Percentiles rank a stretch among this genome's conserved stretches.
Conservation (phyloP, 2,888 invertebrate species). For the Sepiola atlantica region DNA sequence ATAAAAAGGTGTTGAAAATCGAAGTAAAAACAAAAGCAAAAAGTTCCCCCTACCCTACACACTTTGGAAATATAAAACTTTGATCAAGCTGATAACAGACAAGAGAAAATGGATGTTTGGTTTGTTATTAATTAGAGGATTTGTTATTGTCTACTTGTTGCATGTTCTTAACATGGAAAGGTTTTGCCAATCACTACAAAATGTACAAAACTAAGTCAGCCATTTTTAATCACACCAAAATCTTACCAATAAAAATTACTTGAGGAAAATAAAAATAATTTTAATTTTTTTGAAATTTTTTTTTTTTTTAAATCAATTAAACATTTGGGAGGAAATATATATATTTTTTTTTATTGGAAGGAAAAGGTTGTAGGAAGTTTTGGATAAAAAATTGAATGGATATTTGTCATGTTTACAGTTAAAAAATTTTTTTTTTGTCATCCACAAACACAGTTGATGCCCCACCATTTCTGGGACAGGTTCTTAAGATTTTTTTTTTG, state of each 20-base stretch:
- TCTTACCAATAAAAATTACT: neutral
- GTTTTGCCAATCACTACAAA: neutral
- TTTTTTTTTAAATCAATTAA: neutral
- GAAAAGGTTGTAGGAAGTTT: neutral
- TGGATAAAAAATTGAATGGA: neutral
- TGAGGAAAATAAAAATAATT: neutral
- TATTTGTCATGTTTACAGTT: neutral
- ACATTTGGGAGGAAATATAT: neutral
- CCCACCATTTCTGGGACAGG: neutral
- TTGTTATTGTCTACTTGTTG: neutral
- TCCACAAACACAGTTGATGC: neutral
- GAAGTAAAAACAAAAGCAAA: too few species aligned
- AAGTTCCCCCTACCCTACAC: too few species aligned
- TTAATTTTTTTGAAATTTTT: neutral
- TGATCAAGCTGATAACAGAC: neutral
- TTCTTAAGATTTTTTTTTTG: neutral
- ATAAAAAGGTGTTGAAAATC: too few species aligned
- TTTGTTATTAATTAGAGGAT: neutral
- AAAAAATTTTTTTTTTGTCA: neutral
- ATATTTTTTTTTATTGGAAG: neutral
- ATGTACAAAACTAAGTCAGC: neutral
- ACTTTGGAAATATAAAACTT: too few species aligned
- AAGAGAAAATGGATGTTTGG: neutral
- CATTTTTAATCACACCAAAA: slow-evolving; percentile 23
- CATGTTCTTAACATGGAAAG: neutral